Percentiles rank a stretch among this genome's conserved stretches.
These are phyloP conservation scores for Sebastes elongatus DNA, from an alignment of 2,797 vertebrate species.

Conservation along the genomic window DNA sequence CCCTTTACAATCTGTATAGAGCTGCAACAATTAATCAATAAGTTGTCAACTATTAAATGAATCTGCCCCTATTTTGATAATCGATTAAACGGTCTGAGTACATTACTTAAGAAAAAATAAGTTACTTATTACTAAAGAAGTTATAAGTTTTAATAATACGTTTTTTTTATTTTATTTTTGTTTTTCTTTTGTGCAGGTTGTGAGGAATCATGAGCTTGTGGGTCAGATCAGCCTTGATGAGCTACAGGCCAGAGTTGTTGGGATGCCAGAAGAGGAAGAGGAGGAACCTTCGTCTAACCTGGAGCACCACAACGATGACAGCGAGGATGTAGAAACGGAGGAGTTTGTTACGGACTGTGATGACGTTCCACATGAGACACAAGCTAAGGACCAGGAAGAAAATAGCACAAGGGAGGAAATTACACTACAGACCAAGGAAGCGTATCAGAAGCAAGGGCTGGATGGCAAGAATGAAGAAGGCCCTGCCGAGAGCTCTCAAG, in stretches of 20 bases:
- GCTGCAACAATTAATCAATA: too few relatives aligned
- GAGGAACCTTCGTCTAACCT: neutral
- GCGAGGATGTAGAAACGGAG: slow-evolving; percentile 8
- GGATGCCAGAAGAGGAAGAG: neutral
- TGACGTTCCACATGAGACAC: neutral
- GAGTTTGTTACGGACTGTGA: neutral
- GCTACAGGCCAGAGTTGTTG: slow-evolving; percentile 13
- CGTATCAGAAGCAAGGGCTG: neutral
- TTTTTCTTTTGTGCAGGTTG: slow-evolving; percentile 51
- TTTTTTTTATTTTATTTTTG: too few relatives aligned
- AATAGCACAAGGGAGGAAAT: neutral
- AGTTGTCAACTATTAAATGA: too few relatives aligned
- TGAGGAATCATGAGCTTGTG: slow-evolving; percentile 80
- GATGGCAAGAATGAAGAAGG: neutral
- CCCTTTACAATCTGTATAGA: too few relatives aligned
- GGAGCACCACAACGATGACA: neutral
- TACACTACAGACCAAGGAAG: neutral
- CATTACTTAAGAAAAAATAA: too few relatives aligned
- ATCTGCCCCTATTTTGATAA: too few relatives aligned
- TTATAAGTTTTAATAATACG: too few relatives aligned
- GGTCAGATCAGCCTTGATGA: slow-evolving; percentile 71
- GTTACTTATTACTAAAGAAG: too few relatives aligned
- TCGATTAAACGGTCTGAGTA: too few relatives aligned
- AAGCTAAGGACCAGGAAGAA: neutral
- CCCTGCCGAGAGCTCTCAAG: neutral